These are phyloP conservation scores for Cranoglanis bouderius DNA, from an alignment of 2,113 vertebrate genomes.

Conservation along the genomic window DNA sequence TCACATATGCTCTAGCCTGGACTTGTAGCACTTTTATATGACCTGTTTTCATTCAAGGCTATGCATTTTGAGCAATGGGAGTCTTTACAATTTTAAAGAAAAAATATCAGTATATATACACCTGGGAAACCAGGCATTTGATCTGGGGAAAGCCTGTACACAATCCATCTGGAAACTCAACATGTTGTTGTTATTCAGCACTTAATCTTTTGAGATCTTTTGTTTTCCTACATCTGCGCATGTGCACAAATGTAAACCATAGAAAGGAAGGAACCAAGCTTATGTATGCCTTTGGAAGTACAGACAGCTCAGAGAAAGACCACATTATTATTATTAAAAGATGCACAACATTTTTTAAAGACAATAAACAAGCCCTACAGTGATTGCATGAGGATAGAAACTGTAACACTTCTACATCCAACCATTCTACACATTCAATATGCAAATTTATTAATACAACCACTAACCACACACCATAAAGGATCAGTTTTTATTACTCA, in stretches of 20 bases:
- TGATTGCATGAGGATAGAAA: background rate
- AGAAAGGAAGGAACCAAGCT: background rate
- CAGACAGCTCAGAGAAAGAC: background rate
- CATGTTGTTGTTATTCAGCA: background rate
- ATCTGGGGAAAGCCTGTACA: background rate
- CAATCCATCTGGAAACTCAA: background rate
- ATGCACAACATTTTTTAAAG: background rate
- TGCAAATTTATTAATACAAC: background rate
- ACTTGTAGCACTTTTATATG: no score
- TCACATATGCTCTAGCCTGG: background rate
- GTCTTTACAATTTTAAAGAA: background rate
- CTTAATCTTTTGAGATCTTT: background rate
- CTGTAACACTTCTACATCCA: background rate
- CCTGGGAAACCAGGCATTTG: background rate
- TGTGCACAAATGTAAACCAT: background rate
- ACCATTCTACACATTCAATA: background rate
- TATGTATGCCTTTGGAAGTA: background rate
- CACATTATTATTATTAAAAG: background rate
- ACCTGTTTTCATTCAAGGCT: background rate
- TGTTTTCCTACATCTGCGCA: background rate
- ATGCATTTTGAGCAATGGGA: background rate
- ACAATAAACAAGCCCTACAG: background rate
- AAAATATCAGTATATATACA: background rate
- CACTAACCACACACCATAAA: background rate
- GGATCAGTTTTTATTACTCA: background rate